These are phyloP conservation scores for Gastrophysa polygoni DNA, from an alignment of 2,888 invertebrate genomes.

Conservation along the genomic window DNA sequence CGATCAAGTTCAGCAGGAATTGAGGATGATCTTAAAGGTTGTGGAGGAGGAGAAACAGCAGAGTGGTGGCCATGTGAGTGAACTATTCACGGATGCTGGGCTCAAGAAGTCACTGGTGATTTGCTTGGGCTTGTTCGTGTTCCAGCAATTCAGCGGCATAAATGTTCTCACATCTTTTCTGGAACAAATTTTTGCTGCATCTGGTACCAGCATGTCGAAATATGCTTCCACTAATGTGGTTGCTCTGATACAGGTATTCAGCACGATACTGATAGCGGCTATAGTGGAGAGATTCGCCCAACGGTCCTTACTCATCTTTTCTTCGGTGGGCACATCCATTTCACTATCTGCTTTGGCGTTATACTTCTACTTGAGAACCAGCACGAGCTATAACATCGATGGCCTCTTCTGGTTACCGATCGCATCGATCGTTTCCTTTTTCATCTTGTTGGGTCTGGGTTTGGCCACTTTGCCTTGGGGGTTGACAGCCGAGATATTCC, in stretches of 20 bases:
- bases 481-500: slow-evolving; percentile 80
- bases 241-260: no score
- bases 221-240: slow-evolving; percentile 63
- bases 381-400: slow-evolving; percentile 32
- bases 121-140: slow-evolving; percentile 1
- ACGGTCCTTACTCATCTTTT: slow-evolving; percentile 69
- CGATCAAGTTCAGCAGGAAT: neutral
- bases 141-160: slow-evolving; percentile 5
- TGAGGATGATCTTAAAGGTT: slow-evolving; percentile 56
- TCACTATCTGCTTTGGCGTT: slow-evolving; percentile 63
- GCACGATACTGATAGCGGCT: slow-evolving; percentile 70
- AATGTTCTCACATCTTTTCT: slow-evolving; percentile 16
- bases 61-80: neutral
- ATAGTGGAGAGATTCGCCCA: slow-evolving; percentile 78
- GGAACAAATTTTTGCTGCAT: slow-evolving; percentile 18
- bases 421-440: slow-evolving; percentile 70
- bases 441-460: slow-evolving; percentile 70
- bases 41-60: slow-evolving; percentile 60
- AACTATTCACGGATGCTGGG: neutral
- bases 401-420: slow-evolving; percentile 72
- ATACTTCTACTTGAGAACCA: slow-evolving; percentile 66
- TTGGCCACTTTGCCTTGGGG: slow-evolving; percentile 81
- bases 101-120: slow-evolving; percentile 14
- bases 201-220: slow-evolving; percentile 13
- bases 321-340: slow-evolving; percentile 67